Conservation (phyloP, 2,113 vertebrate genomes). For the Desmodus rotundus region DNA sequence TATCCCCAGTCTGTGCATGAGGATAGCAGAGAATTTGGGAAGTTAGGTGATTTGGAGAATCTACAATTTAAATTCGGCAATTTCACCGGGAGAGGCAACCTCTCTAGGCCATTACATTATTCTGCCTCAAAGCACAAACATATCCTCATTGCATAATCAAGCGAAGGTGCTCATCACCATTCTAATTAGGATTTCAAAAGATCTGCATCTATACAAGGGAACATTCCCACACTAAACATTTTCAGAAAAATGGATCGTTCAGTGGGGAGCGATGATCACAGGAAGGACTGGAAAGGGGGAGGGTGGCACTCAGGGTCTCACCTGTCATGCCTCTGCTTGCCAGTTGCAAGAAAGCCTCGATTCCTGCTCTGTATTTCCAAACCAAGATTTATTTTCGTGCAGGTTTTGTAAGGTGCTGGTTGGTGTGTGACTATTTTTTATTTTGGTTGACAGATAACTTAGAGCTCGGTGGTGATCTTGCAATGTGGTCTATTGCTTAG, state of each 20-base stretch:
- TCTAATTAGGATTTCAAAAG: not conserved
- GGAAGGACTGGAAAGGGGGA: not conserved
- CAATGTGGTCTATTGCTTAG: not conserved
- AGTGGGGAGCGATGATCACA: not conserved
- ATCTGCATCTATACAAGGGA: not conserved
- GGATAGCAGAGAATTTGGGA: not conserved
- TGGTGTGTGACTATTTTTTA: not conserved
- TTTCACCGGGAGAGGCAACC: not conserved
- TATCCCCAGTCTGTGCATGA: not conserved
- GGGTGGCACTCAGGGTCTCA: not conserved
- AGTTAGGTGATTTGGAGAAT: slow-evolving; percentile 1
- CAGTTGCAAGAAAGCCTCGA: not conserved
- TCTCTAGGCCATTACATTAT: not conserved
- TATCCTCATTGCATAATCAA: not conserved
- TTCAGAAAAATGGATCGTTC: not conserved
- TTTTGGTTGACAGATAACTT: not conserved
- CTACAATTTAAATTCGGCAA: not conserved
- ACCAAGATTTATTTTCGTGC: not conserved
- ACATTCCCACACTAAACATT: not conserved
- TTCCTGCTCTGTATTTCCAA: not conserved
- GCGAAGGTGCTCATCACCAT: not conserved
- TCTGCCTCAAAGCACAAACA: not conserved
- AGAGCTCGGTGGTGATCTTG: not conserved
- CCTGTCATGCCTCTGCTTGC: not conserved
- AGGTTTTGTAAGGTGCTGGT: not conserved